phyloP scores from a whole-genome alignment of 1,140 invertebrate genomes.

The Grapholita molesta region DNA sequence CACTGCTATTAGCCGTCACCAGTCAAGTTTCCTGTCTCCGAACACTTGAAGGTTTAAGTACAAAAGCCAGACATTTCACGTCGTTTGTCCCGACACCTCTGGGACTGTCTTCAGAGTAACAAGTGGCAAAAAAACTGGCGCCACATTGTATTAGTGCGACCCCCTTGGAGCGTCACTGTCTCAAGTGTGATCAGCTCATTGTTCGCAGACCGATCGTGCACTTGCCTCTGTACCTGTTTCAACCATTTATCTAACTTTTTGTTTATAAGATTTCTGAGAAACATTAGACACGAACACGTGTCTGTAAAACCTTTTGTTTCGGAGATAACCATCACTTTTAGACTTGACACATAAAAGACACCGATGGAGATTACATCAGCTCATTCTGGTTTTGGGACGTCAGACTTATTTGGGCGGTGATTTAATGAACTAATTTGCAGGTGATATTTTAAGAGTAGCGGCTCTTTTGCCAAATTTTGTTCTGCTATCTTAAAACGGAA shows the following conservation, averaged over 20 bases:
- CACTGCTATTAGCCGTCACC: slow-evolving; percentile 43
- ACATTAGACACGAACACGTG: slow-evolving; percentile 56
- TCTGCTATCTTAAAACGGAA: slow-evolving; percentile 18
- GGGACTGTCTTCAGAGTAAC: slow-evolving; percentile 33
- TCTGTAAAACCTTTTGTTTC: slow-evolving; percentile 31
- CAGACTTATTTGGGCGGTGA: background rate
- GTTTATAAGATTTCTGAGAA: slow-evolving; percentile 46
- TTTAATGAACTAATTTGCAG: slow-evolving; percentile 15
- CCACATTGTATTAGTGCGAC: slow-evolving; percentile 56
- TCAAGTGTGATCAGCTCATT: slow-evolving; percentile 44
- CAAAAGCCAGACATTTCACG: slow-evolving; percentile 65
- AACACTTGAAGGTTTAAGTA: slow-evolving; percentile 48
- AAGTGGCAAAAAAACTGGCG: slow-evolving; percentile 68
- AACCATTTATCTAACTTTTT: slow-evolving; percentile 31
- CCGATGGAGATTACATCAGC: slow-evolving; percentile 12
- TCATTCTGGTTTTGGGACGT: background rate
- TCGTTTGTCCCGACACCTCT: slow-evolving; percentile 68
- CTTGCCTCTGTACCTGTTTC: slow-evolving; percentile 61
- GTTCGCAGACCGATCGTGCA: slow-evolving; percentile 42
- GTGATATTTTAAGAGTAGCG: slow-evolving; percentile 11
- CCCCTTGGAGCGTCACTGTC: slow-evolving; percentile 49
- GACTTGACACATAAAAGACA: slow-evolving; percentile 11
- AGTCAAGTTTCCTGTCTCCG: slow-evolving; percentile 49
- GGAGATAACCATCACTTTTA: slow-evolving; percentile 33
- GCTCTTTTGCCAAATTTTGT: slow-evolving; percentile 1